Conservation (phyloP, 2,113 vertebrate species). For the Scolopax mira region DNA sequence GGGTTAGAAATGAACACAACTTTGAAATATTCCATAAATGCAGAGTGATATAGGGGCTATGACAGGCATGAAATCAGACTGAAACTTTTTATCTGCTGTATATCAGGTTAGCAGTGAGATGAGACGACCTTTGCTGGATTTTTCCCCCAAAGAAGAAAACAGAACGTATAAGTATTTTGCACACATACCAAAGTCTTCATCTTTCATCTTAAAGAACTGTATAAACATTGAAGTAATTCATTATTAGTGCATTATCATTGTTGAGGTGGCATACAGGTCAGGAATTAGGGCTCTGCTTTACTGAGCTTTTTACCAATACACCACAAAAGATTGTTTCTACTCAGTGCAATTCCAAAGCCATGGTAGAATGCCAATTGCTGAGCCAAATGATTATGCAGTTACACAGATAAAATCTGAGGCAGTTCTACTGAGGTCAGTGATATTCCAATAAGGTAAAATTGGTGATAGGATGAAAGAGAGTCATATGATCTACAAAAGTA, state of each 20-base stretch:
- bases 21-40: slow-evolving; percentile 59
- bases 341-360: no score
- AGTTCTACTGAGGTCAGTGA: not conserved
- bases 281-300: not conserved
- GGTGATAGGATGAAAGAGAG: not conserved
- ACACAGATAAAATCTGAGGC: not conserved
- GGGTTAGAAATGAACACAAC: slow-evolving; percentile 26
- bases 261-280: not conserved
- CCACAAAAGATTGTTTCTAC: not conserved
- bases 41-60: slow-evolving; percentile 18
- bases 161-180: not conserved
- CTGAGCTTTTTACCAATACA: not conserved
- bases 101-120: not conserved
- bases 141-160: not conserved
- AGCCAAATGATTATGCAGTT: not conserved
- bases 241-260: not conserved
- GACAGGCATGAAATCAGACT: slow-evolving; percentile 57
- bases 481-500: fast-evolving
- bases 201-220: not conserved
- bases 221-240: not conserved
- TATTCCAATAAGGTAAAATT: not conserved
- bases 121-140: not conserved
- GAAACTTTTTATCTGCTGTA: slow-evolving; percentile 47
- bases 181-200: not conserved
- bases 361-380: not conserved